Conservation (phyloP, 1,140 invertebrate species). For the Trialeurodes vaporariorum region DNA sequence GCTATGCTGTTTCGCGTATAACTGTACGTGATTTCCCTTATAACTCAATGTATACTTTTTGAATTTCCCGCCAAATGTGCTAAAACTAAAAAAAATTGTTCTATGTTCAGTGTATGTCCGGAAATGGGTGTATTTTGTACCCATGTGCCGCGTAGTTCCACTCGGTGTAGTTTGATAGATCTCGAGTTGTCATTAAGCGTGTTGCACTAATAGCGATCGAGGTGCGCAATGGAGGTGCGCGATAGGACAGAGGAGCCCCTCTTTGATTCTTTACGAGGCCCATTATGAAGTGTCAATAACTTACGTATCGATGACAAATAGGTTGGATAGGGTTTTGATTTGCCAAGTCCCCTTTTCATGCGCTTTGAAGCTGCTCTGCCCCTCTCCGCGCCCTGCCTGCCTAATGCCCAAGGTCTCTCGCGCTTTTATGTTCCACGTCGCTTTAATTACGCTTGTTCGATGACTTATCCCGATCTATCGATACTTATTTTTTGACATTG, state of each 20-base stretch:
- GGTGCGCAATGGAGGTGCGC: not conserved
- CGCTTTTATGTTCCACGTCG: too few relatives aligned
- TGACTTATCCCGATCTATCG: not conserved
- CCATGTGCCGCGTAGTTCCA: too few relatives aligned
- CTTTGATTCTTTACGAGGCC: not conserved
- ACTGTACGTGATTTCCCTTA: too few relatives aligned
- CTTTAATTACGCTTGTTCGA: not conserved
- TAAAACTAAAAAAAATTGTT: too few relatives aligned
- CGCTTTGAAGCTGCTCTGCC: not conserved
- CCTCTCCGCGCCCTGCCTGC: too few relatives aligned
- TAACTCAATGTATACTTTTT: too few relatives aligned
- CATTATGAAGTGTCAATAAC: not conserved
- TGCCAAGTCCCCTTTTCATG: not conserved
- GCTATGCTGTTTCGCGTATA: too few relatives aligned
- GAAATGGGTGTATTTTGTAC: too few relatives aligned
- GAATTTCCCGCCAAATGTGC: too few relatives aligned
- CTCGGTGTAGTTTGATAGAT: too few relatives aligned
- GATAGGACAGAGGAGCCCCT: not conserved
- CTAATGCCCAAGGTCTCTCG: not conserved
- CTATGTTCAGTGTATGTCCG: too few relatives aligned
- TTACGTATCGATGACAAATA: not conserved
- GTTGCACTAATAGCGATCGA: not conserved
- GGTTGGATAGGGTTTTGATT: not conserved
- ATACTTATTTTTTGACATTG: too few relatives aligned
- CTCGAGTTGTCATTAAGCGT: not conserved